Base-by-base conservation (phyloP, 2,113 vertebrate genomes). In the Platichthys stellatus region DNA sequence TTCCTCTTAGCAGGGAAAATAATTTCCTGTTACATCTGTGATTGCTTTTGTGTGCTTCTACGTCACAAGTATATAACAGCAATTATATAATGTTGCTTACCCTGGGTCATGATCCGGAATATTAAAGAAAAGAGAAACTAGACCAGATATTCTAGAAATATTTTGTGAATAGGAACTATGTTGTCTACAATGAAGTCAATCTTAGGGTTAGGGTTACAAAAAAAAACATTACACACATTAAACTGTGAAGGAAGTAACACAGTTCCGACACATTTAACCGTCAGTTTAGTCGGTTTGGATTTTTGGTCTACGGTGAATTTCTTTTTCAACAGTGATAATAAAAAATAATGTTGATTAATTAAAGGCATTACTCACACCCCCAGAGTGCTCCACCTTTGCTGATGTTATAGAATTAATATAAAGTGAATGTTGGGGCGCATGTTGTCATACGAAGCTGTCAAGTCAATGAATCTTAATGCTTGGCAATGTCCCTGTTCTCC, bases 271-370 rank as follows among this genome's bases (percentile, higher is more conserved):
- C 51, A 47, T 68, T 57, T 71, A 9, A 23, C 60, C n/a, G 12
- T 26, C 10, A n/a, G 21, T 45, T 54, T 21, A 53, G n/a, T 43
- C 15, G 53, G 28, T 45, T 20, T 21, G 20, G 23, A 28, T 63
- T 81, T 68, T 57, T 20, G 23, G 13, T 47, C 20, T 8, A 21
- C 31, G 40, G 5, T 9, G 67, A 63, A 45, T 82, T 86, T 87
- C 76, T 81, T 86, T 66, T 85, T 69, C 8, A 10, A 38, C 63
- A 2, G 60, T 13, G 26, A 28, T 28, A 3, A 28, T 4, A 28
- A 28, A 28, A 28, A 28, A 28, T 3, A 3, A 28, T 2, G 49
- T 63, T 38, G 1, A 31, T 31, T 3, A 31, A 31, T 31, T 31
- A 31, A 31, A 31, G 28, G 28, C 5, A 31, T 31, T 31, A 31